A percentile compares a stretch with the other conserved stretches of the same genome.
Evolutionary conservation across 92 coral and sea anemone species (phyloP).

Genomic region (Palythoa grandiflora): DNA sequence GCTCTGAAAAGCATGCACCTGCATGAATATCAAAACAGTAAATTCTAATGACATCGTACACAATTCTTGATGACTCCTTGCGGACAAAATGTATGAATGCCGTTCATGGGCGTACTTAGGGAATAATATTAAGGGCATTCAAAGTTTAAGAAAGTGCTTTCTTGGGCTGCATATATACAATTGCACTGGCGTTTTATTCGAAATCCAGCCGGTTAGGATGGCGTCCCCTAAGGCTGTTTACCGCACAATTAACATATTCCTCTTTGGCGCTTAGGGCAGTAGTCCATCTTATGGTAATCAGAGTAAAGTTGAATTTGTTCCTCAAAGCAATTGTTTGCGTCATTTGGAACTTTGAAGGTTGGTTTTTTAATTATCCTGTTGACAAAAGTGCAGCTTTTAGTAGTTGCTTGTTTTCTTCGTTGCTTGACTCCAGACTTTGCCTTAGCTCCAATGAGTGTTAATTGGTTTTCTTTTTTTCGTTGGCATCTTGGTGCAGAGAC

Average conservation of each 20-base stretch:
- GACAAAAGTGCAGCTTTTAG: not conserved
- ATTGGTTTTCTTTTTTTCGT: not conserved
- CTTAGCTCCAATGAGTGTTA: not conserved
- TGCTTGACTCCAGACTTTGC: not conserved
- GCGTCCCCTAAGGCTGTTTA: not conserved
- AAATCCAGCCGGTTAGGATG: not conserved
- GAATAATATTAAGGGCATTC: too few relatives aligned
- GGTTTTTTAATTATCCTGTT: not conserved
- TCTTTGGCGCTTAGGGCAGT: constrained; percentile 1
- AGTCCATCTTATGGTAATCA: not conserved
- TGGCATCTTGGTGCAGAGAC: not conserved
- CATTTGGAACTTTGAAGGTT: not conserved
- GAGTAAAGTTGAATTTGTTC: not conserved
- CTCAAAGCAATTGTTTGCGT: not conserved
- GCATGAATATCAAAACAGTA: too few relatives aligned
- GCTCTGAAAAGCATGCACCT: too few relatives aligned
- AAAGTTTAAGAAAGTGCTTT: too few relatives aligned
- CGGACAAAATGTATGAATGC: too few relatives aligned
- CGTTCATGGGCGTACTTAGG: too few relatives aligned
- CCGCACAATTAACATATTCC: constrained; percentile 9
- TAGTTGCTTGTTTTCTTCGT: not conserved
- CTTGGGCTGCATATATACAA: too few relatives aligned
- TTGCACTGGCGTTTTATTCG: too few relatives aligned
- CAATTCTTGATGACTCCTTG: too few relatives aligned
- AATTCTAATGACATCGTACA: too few relatives aligned